Conservation (phyloP, 2,888 invertebrate genomes). For the Chrysina gloriosa region DNA sequence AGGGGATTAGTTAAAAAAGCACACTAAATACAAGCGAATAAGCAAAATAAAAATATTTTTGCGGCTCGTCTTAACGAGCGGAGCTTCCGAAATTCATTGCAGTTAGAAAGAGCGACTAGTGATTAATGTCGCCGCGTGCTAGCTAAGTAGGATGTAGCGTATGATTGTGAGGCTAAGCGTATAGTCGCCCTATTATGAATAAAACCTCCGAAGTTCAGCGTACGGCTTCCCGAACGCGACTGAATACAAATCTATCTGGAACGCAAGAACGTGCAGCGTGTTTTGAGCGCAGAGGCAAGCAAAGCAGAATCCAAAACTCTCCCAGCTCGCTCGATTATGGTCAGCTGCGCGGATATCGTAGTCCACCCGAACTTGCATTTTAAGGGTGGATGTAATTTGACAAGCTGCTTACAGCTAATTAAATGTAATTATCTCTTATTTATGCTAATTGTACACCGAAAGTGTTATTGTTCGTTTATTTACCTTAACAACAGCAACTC, state of each 20-base stretch:
- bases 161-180: slow-evolving; percentile 18
- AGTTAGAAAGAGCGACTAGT: slow-evolving; percentile 22
- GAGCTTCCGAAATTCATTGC: slow-evolving; percentile 23
- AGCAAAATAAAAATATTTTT: slow-evolving; percentile 6
- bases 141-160: slow-evolving; percentile 20
- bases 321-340: slow-evolving; percentile 30
- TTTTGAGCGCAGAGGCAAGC: slow-evolving; percentile 9
- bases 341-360: slow-evolving; percentile 25
- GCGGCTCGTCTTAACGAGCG: slow-evolving; percentile 24
- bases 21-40: slow-evolving; percentile 13
- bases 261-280: slow-evolving; percentile 42
- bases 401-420: slow-evolving; percentile 14
- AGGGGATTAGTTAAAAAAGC: slow-evolving; percentile 19
- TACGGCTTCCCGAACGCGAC: slow-evolving; percentile 62
- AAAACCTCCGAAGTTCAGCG: slow-evolving; percentile 51
- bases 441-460: neutral
- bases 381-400: slow-evolving; percentile 5
- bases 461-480: neutral
- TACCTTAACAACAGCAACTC: neutral
- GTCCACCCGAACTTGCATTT: slow-evolving; percentile 8
- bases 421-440: slow-evolving; percentile 14
- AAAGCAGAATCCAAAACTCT: slow-evolving; percentile 22
- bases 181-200: slow-evolving; percentile 37
- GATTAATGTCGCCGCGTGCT: slow-evolving; percentile 29
- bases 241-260: slow-evolving; percentile 52